Conservation (phyloP, 1,140 invertebrate genomes). For the Galleria mellonella region DNA sequence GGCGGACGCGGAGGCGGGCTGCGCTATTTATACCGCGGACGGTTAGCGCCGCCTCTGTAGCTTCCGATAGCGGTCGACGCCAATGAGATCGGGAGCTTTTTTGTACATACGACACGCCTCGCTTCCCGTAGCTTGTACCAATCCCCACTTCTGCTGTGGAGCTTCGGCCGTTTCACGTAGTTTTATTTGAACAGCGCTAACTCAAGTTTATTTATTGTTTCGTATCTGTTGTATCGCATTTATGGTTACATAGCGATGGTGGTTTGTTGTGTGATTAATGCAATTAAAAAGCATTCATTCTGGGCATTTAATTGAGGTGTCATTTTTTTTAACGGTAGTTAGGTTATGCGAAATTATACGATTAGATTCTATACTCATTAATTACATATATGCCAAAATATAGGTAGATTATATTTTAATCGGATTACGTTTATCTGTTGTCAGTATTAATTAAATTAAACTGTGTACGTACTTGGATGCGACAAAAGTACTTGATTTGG, state of each 20-base stretch:
- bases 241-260: conserved; percentile 18
- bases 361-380: too few species aligned
- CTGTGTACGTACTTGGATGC: too few species aligned
- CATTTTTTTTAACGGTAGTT: conserved; percentile 8
- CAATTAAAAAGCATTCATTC: conserved; percentile 7
- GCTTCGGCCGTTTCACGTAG: conserved; percentile 12
- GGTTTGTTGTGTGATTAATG: conserved; percentile 26
- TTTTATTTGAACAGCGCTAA: conserved; percentile 19
- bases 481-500: too few species aligned
- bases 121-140: conserved; percentile 13
- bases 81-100: conserved; percentile 36
- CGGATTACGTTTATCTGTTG: too few species aligned
- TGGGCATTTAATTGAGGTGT: conserved; percentile 3
- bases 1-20: conserved; percentile 56
- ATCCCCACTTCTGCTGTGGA: conserved; percentile 11
- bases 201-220: conserved; percentile 20
- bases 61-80: conserved; percentile 19
- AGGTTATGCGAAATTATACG: not conserved
- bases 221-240: conserved; percentile 14
- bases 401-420: too few species aligned
- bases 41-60: conserved; percentile 32
- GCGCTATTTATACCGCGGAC: conserved; percentile 34
- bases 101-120: conserved; percentile 19
- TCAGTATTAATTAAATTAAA: too few species aligned
- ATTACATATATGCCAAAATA: too few species aligned